Conservation (phyloP, 2,888 invertebrate species). For the Loripinus fragilis region DNA sequence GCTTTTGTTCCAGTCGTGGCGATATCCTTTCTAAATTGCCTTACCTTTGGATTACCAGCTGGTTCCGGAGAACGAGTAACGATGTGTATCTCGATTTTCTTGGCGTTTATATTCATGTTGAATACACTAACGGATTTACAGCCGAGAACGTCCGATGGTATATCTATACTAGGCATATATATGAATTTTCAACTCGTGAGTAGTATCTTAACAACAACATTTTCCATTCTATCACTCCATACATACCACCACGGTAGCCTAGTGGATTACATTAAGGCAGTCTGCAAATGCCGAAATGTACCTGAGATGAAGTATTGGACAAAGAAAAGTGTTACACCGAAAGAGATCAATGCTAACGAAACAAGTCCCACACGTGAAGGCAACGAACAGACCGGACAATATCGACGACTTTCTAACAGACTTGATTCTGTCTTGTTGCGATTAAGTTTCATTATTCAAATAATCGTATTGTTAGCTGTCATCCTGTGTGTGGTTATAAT, state of each 20-base stretch:
- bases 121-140: not conserved
- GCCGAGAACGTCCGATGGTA: not conserved
- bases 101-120: conserved; percentile 1
- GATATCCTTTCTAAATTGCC: not conserved
- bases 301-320: not conserved
- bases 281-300: not conserved
- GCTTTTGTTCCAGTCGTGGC: conserved; percentile 4
- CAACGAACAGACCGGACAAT: not conserved
- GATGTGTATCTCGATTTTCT: conserved; percentile 1
- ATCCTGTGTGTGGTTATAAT: not conserved
- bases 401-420: not conserved
- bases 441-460: not conserved
- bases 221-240: not conserved
- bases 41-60: not conserved
- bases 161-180: conserved; percentile 7
- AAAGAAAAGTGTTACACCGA: too few species aligned
- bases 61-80: not conserved
- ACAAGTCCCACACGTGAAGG: too few species aligned
- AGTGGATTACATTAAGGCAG: not conserved
- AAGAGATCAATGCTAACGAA: too few species aligned
- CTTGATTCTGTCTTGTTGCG: not conserved
- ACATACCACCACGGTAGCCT: not conserved
- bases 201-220: not conserved
- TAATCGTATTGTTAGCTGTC: not conserved
- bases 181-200: not conserved